Conservation (phyloP, 1,140 invertebrate genomes). For the Gyrodactylus bullatarudis region DNA sequence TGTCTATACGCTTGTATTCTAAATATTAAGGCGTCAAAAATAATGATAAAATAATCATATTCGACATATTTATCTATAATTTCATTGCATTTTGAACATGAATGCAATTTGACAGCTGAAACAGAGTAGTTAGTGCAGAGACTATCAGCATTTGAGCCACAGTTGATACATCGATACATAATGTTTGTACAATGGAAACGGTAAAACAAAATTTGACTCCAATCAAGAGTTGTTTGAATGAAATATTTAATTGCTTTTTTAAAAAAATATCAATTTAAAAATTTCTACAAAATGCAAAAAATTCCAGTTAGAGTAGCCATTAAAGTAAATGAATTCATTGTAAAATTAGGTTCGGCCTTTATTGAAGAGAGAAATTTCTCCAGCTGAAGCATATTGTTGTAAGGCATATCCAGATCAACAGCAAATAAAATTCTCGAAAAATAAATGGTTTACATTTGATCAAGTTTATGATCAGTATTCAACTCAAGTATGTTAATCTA, state of each 20-base stretch:
- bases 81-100: background rate
- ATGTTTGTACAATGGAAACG: background rate
- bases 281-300: background rate
- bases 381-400: slow-evolving; percentile 16
- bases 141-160: background rate
- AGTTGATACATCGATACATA: background rate
- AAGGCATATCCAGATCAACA: slow-evolving; percentile 13
- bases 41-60: background rate
- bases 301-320: background rate
- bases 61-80: slow-evolving; percentile 5
- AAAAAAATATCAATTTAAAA: too few species aligned
- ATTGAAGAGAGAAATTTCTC: slow-evolving; percentile 15
- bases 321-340: background rate
- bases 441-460: slow-evolving; percentile 55
- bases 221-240: too few species aligned
- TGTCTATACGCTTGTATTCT: background rate
- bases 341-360: slow-evolving; percentile 15
- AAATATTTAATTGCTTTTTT: background rate
- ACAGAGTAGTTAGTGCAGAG: background rate
- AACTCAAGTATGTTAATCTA: slow-evolving; percentile 23
- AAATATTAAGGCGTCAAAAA: background rate
- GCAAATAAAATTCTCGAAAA: slow-evolving; percentile 66
- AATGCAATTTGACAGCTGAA: background rate
- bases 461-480: slow-evolving; percentile 37
- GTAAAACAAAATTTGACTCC: background rate